Conservation (phyloP, 2,888 invertebrate genomes). For the Eupithecia inturbata region DNA sequence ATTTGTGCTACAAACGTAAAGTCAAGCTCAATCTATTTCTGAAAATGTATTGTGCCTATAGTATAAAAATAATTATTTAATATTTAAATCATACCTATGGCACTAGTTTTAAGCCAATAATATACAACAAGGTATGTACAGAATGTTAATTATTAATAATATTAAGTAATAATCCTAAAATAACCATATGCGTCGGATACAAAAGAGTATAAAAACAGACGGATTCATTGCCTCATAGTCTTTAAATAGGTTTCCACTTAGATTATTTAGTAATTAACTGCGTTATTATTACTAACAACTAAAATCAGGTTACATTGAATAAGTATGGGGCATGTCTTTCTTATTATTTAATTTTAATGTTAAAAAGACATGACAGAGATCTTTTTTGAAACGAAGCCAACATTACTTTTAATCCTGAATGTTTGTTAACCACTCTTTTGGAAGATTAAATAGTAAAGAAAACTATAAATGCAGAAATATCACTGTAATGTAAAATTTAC, state of each 20-base stretch:
- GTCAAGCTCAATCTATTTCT: neutral
- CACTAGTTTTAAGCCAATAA: slow-evolving; percentile 73
- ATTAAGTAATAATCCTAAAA: slow-evolving; percentile 9
- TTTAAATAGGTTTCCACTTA: slow-evolving; percentile 11
- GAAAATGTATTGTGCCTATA: neutral
- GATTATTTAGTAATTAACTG: neutral
- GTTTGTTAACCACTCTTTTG: neutral
- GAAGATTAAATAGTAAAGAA: slow-evolving; percentile 7
- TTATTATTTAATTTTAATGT: neutral
- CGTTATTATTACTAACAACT: neutral
- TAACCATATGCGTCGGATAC: slow-evolving; percentile 5
- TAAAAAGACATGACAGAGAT: neutral
- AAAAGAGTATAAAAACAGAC: slow-evolving; percentile 71
- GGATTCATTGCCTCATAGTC: slow-evolving; percentile 51
- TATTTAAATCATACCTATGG: slow-evolving; percentile 50
- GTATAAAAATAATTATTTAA: neutral
- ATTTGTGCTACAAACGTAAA: neutral
- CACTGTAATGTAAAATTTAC: slow-evolving; percentile 65
- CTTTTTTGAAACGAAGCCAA: neutral
- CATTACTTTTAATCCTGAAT: neutral
- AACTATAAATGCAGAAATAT: slow-evolving; percentile 67
- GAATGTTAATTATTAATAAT: slow-evolving; percentile 21
- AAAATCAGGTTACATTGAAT: neutral
- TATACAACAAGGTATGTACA: slow-evolving; percentile 64
- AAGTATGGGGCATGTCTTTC: neutral